These are phyloP conservation scores for Chymomyza costata DNA, from an alignment of 1,140 invertebrate genomes.

Conservation along the genomic window DNA sequence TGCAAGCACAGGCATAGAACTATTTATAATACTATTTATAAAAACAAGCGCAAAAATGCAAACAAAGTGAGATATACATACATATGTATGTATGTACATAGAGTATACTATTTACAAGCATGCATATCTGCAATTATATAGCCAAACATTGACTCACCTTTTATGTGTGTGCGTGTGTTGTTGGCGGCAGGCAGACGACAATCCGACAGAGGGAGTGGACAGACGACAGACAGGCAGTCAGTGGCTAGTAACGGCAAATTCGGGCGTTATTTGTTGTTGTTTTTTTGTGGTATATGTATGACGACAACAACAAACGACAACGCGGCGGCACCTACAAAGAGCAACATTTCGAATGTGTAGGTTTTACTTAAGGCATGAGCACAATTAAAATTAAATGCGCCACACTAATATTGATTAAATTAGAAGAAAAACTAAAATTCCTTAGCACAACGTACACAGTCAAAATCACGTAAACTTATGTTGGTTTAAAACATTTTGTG, in stretches of 20 bases:
- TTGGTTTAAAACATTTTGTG: too few relatives aligned
- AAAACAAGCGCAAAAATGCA: slow-evolving; percentile 36
- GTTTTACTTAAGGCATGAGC: slow-evolving; percentile 25
- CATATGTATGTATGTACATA: too few relatives aligned
- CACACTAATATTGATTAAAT: slow-evolving; percentile 60
- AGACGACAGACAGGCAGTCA: too few relatives aligned
- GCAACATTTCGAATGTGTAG: slow-evolving; percentile 19
- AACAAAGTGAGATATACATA: slow-evolving; percentile 20
- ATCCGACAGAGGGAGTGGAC: too few relatives aligned
- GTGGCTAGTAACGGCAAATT: slow-evolving; percentile 15
- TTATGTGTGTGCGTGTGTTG: slow-evolving; percentile 22
- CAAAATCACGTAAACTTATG: too few relatives aligned
- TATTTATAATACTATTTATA: slow-evolving; percentile 50
- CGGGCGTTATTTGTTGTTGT: slow-evolving; percentile 1
- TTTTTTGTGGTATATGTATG: slow-evolving; percentile 13
- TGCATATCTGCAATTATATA: too few relatives aligned
- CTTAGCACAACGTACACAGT: not conserved
- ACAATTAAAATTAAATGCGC: slow-evolving; percentile 60
- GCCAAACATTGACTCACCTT: slow-evolving; percentile 45
- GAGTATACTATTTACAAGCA: too few relatives aligned
- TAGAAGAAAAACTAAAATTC: slow-evolving; percentile 32
- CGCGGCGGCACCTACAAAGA: slow-evolving; percentile 24
- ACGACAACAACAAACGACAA: slow-evolving; percentile 3
- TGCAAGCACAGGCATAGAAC: slow-evolving; percentile 5
- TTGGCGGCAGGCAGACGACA: slow-evolving; percentile 15